phyloP scores from a whole-genome alignment of 2,797 vertebrate genomes.

The Sebastes itinus region DNA sequence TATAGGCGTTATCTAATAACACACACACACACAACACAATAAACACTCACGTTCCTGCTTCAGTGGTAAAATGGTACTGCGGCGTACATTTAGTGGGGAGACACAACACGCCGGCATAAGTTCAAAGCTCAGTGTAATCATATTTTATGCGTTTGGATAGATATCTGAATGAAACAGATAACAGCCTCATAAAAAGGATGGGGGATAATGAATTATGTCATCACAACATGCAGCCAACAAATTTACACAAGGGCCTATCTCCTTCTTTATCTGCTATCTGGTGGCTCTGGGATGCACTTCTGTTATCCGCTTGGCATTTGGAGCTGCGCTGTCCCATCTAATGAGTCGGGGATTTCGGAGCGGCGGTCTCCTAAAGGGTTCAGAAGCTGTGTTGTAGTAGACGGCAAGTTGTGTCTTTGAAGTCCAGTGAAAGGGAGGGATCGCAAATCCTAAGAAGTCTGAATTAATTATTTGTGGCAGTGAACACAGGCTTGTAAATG shows the following conservation, averaged over 20 bases:
- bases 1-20: conserved; percentile 6
- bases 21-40: not conserved
- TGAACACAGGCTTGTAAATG: conserved; percentile 7
- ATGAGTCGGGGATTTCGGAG: conserved; percentile 62
- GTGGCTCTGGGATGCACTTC: conserved; percentile 17
- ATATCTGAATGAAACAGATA: conserved; percentile 70
- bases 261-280: conserved; percentile 62
- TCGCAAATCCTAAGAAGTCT: conserved; percentile 34
- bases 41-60: not conserved
- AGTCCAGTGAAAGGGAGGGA: conserved; percentile 17
- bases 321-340: conserved; percentile 47
- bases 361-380: conserved; percentile 24
- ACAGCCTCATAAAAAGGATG: conserved; percentile 62
- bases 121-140: conserved; percentile 72
- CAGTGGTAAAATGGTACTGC: conserved; percentile 21
- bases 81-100: conserved; percentile 46
- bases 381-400: conserved; percentile 9
- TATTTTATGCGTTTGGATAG: conserved; percentile 64
- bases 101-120: conserved; percentile 36
- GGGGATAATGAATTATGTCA: conserved; percentile 73
- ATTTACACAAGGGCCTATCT: conserved; percentile 62
- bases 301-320: conserved; percentile 64
- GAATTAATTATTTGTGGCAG: conserved; percentile 32
- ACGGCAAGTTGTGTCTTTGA: conserved; percentile 28
- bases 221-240: conserved; percentile 59